These are phyloP conservation scores for Epinotia brunnichana DNA, from an alignment of 2,888 invertebrate genomes.

Conservation along the genomic window DNA sequence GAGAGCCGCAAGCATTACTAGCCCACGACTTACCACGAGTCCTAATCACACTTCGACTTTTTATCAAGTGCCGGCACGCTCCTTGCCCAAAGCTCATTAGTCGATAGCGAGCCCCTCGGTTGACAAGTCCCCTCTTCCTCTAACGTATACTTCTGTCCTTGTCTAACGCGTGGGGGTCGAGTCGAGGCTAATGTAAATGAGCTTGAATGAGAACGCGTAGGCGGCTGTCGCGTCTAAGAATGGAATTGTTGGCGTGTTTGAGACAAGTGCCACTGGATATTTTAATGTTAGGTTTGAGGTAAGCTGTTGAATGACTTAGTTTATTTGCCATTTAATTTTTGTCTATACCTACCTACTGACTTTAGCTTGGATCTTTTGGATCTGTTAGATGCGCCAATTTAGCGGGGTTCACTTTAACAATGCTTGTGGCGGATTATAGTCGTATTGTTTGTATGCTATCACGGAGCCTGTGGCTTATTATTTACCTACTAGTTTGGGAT, in stretches of 20 bases:
- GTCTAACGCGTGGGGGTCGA: constrained; percentile 33
- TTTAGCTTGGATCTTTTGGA: too few relatives aligned
- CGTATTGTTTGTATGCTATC: too few relatives aligned
- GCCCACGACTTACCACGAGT: neutral
- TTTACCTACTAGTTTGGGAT: too few relatives aligned
- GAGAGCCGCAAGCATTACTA: neutral
- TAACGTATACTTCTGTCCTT: neutral
- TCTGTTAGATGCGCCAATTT: too few relatives aligned
- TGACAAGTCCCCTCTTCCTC: constrained; percentile 7
- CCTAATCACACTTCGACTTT: constrained; percentile 29
- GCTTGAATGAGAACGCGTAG: constrained; percentile 30
- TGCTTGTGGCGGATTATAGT: too few relatives aligned
- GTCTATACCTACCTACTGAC: too few relatives aligned
- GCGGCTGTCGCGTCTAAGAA: constrained; percentile 32
- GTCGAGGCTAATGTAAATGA: constrained; percentile 39
- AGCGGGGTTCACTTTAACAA: too few relatives aligned
- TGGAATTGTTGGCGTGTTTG: constrained; percentile 5
- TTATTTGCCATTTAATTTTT: neutral
- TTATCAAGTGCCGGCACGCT: constrained; percentile 35
- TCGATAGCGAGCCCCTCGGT: constrained; percentile 29
- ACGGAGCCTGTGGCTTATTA: too few relatives aligned
- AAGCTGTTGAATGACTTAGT: neutral
- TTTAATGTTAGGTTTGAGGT: neutral
- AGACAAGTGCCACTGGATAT: constrained; percentile 3
- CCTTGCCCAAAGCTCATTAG: constrained; percentile 29